Evolutionary conservation across 37 sponge, comb jelly and placozoan genomes (phyloP).

Genomic region (Ianthella basta): DNA sequence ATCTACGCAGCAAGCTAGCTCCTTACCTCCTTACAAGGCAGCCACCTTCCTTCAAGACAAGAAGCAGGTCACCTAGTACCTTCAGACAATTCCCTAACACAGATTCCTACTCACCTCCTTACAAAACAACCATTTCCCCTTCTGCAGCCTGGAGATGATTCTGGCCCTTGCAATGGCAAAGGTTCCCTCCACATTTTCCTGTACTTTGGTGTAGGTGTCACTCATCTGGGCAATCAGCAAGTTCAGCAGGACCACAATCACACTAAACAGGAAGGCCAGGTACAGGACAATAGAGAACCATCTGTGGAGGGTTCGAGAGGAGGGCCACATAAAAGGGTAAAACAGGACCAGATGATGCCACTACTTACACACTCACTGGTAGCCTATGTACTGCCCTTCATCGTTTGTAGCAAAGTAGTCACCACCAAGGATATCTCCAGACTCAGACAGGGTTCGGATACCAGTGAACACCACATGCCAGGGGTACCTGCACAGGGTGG

Average conservation of each 20-base stretch:
- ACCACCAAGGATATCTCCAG: conserved; percentile 3
- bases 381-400: not conserved
- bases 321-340: too few species aligned
- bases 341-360: too few species aligned
- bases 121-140: not conserved
- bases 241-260: conserved; percentile 48
- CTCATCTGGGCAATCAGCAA: conserved; percentile 52
- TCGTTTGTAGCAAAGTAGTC: conserved; percentile 3
- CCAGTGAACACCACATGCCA: conserved; percentile 25
- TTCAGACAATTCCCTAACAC: too few species aligned
- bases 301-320: not conserved
- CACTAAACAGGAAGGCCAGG: conserved; percentile 32
- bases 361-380: not conserved
- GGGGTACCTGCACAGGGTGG: not conserved
- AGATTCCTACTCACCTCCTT: too few species aligned
- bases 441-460: not conserved
- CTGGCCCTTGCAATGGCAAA: conserved; percentile 30
- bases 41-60: too few species aligned
- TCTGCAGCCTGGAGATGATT: conserved; percentile 28
- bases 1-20: too few species aligned
- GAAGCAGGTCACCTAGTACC: too few species aligned
- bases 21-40: too few species aligned
- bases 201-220: conserved; percentile 48
- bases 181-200: conserved; percentile 37
- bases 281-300: conserved; percentile 35